Evolutionary conservation across 2,888 invertebrate genomes (phyloP).

Genomic region (Phanerotoma sp.): DNA sequence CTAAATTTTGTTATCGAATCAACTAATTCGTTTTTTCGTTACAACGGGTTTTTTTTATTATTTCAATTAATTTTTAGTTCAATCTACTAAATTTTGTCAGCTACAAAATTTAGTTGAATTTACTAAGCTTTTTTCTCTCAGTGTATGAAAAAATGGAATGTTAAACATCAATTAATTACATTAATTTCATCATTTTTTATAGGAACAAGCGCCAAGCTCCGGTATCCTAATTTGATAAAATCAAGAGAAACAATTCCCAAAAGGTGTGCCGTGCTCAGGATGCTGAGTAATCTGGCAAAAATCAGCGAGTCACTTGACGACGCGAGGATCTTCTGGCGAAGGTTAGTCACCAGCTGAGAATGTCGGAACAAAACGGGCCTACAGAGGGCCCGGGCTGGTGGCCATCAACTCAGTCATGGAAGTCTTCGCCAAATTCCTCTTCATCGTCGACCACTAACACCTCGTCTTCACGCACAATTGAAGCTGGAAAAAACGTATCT

Average conservation of each 20-base stretch:
- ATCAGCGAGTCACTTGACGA: conserved; percentile 36
- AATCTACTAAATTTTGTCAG: no score
- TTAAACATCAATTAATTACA: no score
- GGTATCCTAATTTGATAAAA: not conserved
- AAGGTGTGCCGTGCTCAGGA: conserved; percentile 42
- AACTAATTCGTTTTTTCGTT: no score
- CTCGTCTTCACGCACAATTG: conserved; percentile 45
- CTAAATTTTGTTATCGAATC: no score
- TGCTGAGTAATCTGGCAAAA: conserved; percentile 44
- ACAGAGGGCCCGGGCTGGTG: conserved; percentile 54
- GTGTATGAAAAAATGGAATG: no score
- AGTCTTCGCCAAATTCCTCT: conserved; percentile 31
- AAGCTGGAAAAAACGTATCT: conserved; percentile 66
- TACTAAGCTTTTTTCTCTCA: no score
- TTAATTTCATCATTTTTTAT: no score
- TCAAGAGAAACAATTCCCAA: no score
- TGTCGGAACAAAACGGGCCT: conserved; percentile 56
- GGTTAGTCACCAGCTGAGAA: conserved; percentile 50
- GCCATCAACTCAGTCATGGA: conserved; percentile 50
- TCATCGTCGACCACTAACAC: conserved; percentile 21
- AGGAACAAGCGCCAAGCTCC: not conserved
- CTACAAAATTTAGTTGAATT: no score
- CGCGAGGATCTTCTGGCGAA: conserved; percentile 34
- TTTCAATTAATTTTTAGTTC: no score
- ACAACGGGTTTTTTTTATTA: no score